A percentile compares a stretch with the other conserved stretches of the same genome.
These are phyloP conservation scores for Anthonomus grandis DNA, from an alignment of 1,140 invertebrate species.

Conservation along the genomic window DNA sequence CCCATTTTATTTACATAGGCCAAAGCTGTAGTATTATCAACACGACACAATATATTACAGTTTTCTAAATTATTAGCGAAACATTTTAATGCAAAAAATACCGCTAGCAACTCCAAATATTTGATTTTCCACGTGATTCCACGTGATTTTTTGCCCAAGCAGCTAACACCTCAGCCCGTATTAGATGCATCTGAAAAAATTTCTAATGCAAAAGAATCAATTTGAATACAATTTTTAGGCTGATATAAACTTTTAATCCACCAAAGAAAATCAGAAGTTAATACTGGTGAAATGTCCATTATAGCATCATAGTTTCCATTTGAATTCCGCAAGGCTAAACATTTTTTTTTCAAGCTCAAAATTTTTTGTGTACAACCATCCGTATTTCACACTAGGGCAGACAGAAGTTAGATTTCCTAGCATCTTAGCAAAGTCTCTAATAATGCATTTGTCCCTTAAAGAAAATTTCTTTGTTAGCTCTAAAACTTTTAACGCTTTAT, in stretches of 20 bases:
- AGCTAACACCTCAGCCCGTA: slow-evolving; percentile 34
- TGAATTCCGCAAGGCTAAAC: not conserved
- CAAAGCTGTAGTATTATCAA: slow-evolving; percentile 7
- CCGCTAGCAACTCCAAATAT: slow-evolving; percentile 31
- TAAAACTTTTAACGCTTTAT: too few species aligned
- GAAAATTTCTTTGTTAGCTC: too few species aligned
- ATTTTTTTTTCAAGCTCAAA: slow-evolving; percentile 6
- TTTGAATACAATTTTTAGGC: slow-evolving; percentile 22
- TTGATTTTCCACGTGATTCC: slow-evolving; percentile 33
- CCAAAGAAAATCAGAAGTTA: slow-evolving; percentile 34
- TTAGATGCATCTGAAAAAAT: slow-evolving; percentile 38
- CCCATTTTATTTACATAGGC: slow-evolving; percentile 28
- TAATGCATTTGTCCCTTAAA: too few species aligned
- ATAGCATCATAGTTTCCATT: not conserved
- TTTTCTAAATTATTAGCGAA: slow-evolving; percentile 16
- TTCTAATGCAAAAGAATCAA: slow-evolving; percentile 16
- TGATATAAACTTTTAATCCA: slow-evolving; percentile 31
- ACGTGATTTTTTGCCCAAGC: slow-evolving; percentile 18
- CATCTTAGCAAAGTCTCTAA: slow-evolving; percentile 7
- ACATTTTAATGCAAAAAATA: slow-evolving; percentile 30
- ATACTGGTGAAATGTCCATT: not conserved
- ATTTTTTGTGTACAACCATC: slow-evolving; percentile 4
- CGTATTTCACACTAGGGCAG: slow-evolving; percentile 4
- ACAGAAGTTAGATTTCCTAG: not conserved
- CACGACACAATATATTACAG: slow-evolving; percentile 2